Evolutionary conservation across 2,888 invertebrate species (phyloP), one percentile per base, ranked within the genome.

Genomic region (Mesochorus sp.): DNA sequence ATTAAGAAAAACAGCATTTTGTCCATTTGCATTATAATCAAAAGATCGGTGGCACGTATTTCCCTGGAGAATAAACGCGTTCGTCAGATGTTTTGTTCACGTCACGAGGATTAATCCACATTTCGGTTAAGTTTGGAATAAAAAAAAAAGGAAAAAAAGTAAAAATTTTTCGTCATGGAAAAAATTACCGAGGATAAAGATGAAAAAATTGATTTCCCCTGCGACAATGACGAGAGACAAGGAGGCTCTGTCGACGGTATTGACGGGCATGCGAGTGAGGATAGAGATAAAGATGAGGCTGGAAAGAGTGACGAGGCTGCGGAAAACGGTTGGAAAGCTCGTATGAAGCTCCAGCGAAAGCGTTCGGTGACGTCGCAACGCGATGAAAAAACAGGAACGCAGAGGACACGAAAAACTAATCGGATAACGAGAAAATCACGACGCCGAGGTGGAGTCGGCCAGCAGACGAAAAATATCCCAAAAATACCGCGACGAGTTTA

Each of bases 401-500:
- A 6, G n/a, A n/a, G n/a, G n/a, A 10, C 31, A 24, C 14, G 26
- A 1, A 4, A 37, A 71, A 6, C 17, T 39, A 34, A 78, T 24
- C n/a, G n/a, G 21, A 61, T 6, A 24, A 66, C 53, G 26, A 53
- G 74, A 31, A 78, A 67, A 37, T 66, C 26, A 24, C 71, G 73
- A 4, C 17, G 26, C 31, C 59, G 57, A n/a, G n/a, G n/a, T 2
- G 67, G 14, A 39, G 57, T 61, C 10, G 47, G 19, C 17, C 70
- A 51, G 10, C 70, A 66, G 61, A 53, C 59, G 53, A 66, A 14
- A 39, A 71, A 74, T 31, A n/a, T 66, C 17, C 78, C 78, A 12
- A 78, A 64, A 53, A 81, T 85, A 71, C 85, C 83, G n/a, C 49
- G 28, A 21, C 66, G 55, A 21, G 79, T 84, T 42, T 82, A 82